phyloP scores from a whole-genome alignment of 2,888 invertebrate genomes.

The Seladonia tumulorum region DNA sequence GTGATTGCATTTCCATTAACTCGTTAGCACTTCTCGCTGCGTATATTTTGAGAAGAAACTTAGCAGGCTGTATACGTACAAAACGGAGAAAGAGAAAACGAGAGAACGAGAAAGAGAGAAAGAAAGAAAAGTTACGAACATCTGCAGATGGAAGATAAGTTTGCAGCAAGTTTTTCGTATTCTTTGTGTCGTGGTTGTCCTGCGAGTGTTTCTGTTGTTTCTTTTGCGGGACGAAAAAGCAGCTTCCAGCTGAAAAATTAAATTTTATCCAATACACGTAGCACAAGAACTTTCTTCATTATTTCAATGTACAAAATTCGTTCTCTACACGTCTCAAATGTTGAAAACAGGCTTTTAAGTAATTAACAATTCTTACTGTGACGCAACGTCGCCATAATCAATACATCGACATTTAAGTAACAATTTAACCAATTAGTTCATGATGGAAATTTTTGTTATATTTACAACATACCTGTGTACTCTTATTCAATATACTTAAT shows the following conservation, averaged over 20 bases:
- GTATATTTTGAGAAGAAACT: background rate
- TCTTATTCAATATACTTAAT: too few relatives aligned
- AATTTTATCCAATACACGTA: constrained; percentile 11
- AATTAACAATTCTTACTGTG: background rate
- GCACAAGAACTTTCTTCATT: constrained; percentile 6
- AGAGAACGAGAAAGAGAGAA: background rate
- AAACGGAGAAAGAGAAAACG: background rate
- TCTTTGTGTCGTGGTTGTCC: constrained; percentile 7
- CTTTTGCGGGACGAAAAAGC: background rate
- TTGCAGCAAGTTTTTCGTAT: constrained; percentile 10
- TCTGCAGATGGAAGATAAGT: constrained; percentile 16
- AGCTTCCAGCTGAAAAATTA: constrained; percentile 1
- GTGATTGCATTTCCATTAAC: background rate
- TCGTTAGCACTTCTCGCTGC: background rate
- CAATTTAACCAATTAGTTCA: background rate
- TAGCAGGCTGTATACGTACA: background rate
- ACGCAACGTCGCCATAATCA: background rate
- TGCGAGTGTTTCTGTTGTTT: background rate
- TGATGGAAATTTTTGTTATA: background rate
- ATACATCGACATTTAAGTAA: background rate
- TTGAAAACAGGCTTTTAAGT: background rate
- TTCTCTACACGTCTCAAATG: background rate
- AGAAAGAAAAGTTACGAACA: constrained; percentile 2
- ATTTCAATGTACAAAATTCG: background rate
- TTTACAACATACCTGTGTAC: too few relatives aligned